Evolutionary conservation across 2,888 invertebrate genomes (phyloP).

Genomic region (Drosophila planitibia): DNA sequence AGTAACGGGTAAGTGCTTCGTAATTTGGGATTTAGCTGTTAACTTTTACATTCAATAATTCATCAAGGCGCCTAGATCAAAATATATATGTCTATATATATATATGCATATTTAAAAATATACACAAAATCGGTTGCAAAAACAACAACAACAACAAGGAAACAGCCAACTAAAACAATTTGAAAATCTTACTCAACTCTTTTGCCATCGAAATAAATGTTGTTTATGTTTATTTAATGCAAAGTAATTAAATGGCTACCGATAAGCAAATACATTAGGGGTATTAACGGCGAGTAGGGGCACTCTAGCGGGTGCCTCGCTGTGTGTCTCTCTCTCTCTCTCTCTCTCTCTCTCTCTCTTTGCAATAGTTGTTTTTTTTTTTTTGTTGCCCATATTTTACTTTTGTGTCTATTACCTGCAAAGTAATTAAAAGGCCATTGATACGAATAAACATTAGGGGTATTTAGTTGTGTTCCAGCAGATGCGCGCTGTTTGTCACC

Average conservation of each 20-base stretch:
- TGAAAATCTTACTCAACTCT: slow-evolving; percentile 29
- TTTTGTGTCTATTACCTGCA: background rate
- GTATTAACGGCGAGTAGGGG: background rate
- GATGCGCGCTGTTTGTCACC: slow-evolving; percentile 2
- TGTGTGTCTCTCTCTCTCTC: background rate
- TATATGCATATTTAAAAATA: background rate
- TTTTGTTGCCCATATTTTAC: background rate
- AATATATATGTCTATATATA: background rate
- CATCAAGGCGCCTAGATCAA: slow-evolving; percentile 1
- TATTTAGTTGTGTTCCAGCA: background rate
- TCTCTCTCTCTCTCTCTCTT: background rate
- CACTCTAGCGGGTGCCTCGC: background rate
- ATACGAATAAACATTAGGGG: background rate
- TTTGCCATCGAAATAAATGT: slow-evolving; percentile 31
- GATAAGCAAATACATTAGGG: slow-evolving; percentile 47
- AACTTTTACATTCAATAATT: background rate
- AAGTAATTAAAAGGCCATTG: background rate
- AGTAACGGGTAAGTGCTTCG: background rate
- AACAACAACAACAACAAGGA: slow-evolving; percentile 6
- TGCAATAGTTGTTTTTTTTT: background rate
- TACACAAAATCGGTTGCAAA: background rate
- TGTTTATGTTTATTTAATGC: slow-evolving; percentile 71
- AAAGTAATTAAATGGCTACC: slow-evolving; percentile 70
- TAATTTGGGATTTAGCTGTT: background rate
- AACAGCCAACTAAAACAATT: slow-evolving; percentile 22